phyloP scores from a whole-genome alignment of 2,797 vertebrate species.

The Pseudomugil tenellus region DNA sequence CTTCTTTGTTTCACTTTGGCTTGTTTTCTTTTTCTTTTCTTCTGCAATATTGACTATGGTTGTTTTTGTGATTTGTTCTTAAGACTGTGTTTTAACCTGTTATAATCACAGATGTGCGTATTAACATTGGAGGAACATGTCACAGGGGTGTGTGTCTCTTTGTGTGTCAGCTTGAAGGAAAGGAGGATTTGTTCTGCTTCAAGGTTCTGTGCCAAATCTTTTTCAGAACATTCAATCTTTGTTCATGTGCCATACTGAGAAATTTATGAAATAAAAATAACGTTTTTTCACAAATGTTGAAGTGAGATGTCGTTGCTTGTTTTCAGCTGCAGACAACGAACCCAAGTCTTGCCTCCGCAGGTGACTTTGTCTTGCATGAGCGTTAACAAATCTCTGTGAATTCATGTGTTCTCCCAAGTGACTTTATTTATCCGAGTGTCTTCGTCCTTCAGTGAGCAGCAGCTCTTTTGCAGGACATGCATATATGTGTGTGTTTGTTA shows the following conservation, averaged over 20 bases:
- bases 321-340: conserved; percentile 39
- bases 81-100: conserved; percentile 74
- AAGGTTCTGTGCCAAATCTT: conserved; percentile 80
- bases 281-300: conserved; percentile 70
- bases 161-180: conserved; percentile 27
- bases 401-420: conserved; percentile 11
- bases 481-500: conserved; percentile 26
- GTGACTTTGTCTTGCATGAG: conserved; percentile 12
- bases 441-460: conserved; percentile 17
- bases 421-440: conserved; percentile 31
- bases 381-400: conserved; percentile 16
- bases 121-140: conserved; percentile 74
- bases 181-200: conserved; percentile 75
- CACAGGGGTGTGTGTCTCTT: conserved; percentile 7
- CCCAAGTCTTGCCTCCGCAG: conserved; percentile 10
- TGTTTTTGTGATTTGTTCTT: conserved; percentile 74
- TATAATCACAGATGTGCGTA: conserved; percentile 70
- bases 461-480: conserved; percentile 27
- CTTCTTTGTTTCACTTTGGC: conserved; percentile 59
- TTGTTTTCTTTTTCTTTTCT: conserved; percentile 64
- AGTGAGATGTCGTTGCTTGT: conserved; percentile 66
- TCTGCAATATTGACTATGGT: conserved; percentile 74
- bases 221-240: conserved; percentile 79
- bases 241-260: conserved; percentile 81
- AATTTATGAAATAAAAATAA: conserved; percentile 82